Conservation (phyloP, 2,797 vertebrate species). For the Anguilla pacifica region DNA sequence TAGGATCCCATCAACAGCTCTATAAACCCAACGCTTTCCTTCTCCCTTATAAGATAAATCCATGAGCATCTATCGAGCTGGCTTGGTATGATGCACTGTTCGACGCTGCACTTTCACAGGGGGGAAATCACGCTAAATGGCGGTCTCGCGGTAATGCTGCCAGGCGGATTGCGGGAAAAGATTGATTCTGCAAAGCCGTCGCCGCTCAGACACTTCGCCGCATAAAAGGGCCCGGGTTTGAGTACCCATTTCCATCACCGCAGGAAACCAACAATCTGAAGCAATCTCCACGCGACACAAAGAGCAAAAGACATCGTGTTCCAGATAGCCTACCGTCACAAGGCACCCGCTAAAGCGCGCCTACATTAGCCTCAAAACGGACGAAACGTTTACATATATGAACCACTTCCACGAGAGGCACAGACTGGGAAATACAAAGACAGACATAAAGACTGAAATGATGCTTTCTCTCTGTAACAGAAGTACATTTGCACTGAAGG, state of each 20-base stretch:
- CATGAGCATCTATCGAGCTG: neutral
- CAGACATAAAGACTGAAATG: neutral
- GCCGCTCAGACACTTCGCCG: neutral
- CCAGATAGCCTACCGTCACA: slow-evolving; percentile 25
- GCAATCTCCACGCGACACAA: slow-evolving; percentile 3
- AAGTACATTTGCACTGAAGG: neutral
- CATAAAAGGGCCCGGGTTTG: neutral
- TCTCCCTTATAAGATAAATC: neutral
- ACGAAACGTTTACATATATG: neutral
- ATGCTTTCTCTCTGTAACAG: neutral
- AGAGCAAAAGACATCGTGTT: neutral
- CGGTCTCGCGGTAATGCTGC: neutral
- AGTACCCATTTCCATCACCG: neutral
- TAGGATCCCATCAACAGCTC: neutral
- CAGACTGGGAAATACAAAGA: neutral
- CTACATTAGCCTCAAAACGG: neutral
- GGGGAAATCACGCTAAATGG: neutral
- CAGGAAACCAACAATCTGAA: slow-evolving; percentile 16
- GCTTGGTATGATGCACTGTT: neutral
- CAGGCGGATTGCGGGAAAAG: neutral
- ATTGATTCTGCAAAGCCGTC: neutral
- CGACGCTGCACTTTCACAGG: neutral
- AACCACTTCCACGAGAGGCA: neutral
- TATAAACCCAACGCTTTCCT: neutral
- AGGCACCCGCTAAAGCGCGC: neutral